Evolutionary conservation across 2,797 vertebrate species (phyloP).

Genomic region (Urosaurus nigricauda): DNA sequence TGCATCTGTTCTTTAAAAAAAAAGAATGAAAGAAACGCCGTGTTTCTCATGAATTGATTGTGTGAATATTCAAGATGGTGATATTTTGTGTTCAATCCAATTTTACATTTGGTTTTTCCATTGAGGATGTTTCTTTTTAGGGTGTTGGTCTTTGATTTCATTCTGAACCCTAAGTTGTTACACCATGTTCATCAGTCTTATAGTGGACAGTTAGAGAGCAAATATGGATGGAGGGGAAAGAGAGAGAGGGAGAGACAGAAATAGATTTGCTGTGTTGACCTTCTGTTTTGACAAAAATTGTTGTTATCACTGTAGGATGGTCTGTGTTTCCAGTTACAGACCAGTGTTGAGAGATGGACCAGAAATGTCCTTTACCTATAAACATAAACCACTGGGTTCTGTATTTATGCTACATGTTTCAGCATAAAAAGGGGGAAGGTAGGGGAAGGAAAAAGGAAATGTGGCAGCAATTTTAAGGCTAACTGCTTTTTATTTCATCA

Average conservation of each 20-base stretch:
- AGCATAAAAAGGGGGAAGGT: too few relatives aligned
- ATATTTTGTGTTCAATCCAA: neutral
- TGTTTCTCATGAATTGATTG: neutral
- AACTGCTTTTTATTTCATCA: too few relatives aligned
- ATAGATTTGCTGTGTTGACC: slow-evolving; percentile 39
- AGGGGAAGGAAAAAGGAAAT: too few relatives aligned
- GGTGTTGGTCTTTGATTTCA: slow-evolving; percentile 26
- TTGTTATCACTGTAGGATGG: slow-evolving; percentile 45
- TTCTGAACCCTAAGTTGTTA: slow-evolving; percentile 16
- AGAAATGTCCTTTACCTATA: slow-evolving; percentile 45
- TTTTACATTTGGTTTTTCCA: neutral
- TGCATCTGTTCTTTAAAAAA: neutral
- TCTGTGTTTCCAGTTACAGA: slow-evolving; percentile 50
- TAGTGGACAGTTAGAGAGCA: slow-evolving; percentile 1
- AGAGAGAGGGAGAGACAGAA: neutral
- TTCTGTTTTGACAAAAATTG: slow-evolving; percentile 54
- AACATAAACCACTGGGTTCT: neutral
- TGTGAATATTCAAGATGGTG: slow-evolving; percentile 9
- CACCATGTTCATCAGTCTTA: slow-evolving; percentile 30
- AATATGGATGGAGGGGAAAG: neutral
- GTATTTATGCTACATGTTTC: too few relatives aligned
- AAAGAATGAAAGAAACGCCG: neutral
- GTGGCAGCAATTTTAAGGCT: too few relatives aligned
- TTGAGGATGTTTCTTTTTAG: neutral
- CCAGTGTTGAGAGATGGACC: slow-evolving; percentile 58